Percentiles rank a stretch among this genome's conserved stretches.
phyloP scores from a whole-genome alignment of 2,113 vertebrate genomes.

The Tetraodon nigroviridis region DNA sequence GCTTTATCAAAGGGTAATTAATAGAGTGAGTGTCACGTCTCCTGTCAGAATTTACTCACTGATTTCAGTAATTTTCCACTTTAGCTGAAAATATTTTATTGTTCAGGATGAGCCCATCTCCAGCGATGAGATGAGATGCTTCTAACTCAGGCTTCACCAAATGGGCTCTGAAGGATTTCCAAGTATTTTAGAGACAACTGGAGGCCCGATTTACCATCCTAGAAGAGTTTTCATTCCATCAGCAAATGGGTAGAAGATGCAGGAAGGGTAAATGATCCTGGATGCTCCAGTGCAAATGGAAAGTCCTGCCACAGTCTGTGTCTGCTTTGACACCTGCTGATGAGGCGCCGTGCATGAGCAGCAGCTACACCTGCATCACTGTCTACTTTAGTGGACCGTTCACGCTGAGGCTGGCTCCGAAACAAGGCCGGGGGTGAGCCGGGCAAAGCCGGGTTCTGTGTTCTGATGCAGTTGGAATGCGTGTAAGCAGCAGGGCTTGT shows the following conservation, averaged over 20 bases:
- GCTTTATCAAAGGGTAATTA: slow-evolving; percentile 15
- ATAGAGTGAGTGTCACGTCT: slow-evolving; percentile 7
- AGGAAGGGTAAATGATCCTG: too few species aligned
- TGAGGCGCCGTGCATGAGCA: neutral
- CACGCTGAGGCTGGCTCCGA: neutral
- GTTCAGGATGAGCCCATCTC: neutral
- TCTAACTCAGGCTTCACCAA: too few species aligned
- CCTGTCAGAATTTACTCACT: slow-evolving; percentile 7
- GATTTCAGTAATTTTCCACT: slow-evolving; percentile 15
- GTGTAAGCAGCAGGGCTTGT: slow-evolving; percentile 37
- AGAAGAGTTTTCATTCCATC: too few species aligned
- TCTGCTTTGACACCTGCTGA: neutral
- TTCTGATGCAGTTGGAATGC: slow-evolving; percentile 33
- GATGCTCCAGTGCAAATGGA: too few species aligned
- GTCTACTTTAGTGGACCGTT: slow-evolving; percentile 2
- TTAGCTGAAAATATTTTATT: neutral
- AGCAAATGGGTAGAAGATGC: too few species aligned
- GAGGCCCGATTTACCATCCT: too few species aligned
- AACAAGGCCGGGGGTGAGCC: slow-evolving; percentile 20
- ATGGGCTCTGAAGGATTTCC: too few species aligned
- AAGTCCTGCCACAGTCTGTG: too few species aligned
- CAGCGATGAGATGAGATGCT: too few species aligned
- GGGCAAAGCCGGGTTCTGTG: slow-evolving; percentile 18
- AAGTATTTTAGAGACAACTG: too few species aligned
- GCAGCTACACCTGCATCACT: neutral